phyloP scores from a whole-genome alignment of 1,140 invertebrate species.

The Vanessa tameamea region DNA sequence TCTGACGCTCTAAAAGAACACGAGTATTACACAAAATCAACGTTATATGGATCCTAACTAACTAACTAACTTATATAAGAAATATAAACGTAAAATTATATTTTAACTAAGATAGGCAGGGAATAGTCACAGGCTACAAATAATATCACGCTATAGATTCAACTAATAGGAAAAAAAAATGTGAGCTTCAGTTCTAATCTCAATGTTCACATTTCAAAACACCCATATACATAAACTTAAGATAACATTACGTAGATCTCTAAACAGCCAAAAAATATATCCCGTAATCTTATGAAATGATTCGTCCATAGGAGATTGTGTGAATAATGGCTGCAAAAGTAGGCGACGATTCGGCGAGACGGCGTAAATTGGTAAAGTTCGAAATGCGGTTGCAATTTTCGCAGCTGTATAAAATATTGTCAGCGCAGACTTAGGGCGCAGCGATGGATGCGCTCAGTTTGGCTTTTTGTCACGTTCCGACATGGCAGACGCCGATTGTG shows the following conservation, averaged over 20 bases:
- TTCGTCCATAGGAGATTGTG: conserved; percentile 8
- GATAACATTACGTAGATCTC: background rate
- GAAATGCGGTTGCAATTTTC: conserved; percentile 68
- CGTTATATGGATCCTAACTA: no score
- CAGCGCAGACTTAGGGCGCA: conserved; percentile 46
- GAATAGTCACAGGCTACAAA: no score
- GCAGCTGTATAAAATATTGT: conserved; percentile 71
- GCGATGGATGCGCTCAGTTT: conserved; percentile 57
- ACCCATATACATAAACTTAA: no score
- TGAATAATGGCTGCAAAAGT: conserved; percentile 17
- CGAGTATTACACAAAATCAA: no score
- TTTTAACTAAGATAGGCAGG: no score
- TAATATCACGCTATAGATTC: no score
- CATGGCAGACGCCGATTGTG: conserved; percentile 39
- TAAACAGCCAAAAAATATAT: background rate
- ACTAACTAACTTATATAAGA: no score
- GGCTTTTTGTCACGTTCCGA: conserved; percentile 62
- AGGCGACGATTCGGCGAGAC: conserved; percentile 32
- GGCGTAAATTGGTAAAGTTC: conserved; percentile 72
- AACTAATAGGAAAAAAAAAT: no score
- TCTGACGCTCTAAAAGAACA: no score
- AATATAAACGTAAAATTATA: no score
- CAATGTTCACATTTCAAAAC: no score
- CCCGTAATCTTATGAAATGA: background rate
- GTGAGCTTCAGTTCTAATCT: no score